These are phyloP conservation scores for Oscheius sp. DNA, from an alignment of 2,888 invertebrate species.

Conservation along the genomic window DNA sequence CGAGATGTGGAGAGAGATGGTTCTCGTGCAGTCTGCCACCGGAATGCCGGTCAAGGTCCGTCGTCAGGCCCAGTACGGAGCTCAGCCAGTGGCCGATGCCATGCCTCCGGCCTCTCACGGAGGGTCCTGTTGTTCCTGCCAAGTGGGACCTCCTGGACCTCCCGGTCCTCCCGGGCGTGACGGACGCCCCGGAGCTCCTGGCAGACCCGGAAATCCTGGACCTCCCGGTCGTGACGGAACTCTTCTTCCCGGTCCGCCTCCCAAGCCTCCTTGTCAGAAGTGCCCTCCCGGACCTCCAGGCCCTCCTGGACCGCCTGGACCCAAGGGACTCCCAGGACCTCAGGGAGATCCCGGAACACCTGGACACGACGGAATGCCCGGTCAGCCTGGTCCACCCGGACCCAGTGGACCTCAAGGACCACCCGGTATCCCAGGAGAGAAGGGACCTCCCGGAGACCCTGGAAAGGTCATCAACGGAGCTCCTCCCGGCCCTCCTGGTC, in stretches of 20 bases:
- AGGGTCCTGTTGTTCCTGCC: conserved; percentile 70
- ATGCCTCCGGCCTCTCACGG: conserved; percentile 53
- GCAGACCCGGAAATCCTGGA: conserved; percentile 64
- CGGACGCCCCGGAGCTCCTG: conserved; percentile 68
- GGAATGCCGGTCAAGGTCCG: conserved; percentile 54
- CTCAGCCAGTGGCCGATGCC: conserved; percentile 50
- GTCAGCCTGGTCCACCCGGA: conserved; percentile 67
- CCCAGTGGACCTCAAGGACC: conserved; percentile 72
- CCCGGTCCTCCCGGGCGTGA: conserved; percentile 65
- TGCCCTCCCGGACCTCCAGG: conserved; percentile 63
- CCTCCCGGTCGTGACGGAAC: conserved; percentile 66
- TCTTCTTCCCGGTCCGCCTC: conserved; percentile 72
- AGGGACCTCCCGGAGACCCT: conserved; percentile 71
- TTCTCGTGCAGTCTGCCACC: conserved; percentile 69
- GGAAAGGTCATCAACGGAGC: conserved; percentile 69
- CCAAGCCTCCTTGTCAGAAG: conserved; percentile 73
- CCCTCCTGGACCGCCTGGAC: conserved; percentile 61
- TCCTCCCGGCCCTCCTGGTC: conserved; percentile 64
- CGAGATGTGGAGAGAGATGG: conserved; percentile 74
- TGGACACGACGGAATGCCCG: conserved; percentile 62
- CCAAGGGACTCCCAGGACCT: conserved; percentile 67
- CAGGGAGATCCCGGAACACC: conserved; percentile 66
- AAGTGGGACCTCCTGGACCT: conserved; percentile 63
- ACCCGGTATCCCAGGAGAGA: conserved; percentile 72
- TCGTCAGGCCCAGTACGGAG: conserved; percentile 53